Percentiles rank a stretch among this genome's conserved stretches.
Evolutionary conservation across 2,888 invertebrate species (phyloP).

Genomic region (Dicroscelio sp.): DNA sequence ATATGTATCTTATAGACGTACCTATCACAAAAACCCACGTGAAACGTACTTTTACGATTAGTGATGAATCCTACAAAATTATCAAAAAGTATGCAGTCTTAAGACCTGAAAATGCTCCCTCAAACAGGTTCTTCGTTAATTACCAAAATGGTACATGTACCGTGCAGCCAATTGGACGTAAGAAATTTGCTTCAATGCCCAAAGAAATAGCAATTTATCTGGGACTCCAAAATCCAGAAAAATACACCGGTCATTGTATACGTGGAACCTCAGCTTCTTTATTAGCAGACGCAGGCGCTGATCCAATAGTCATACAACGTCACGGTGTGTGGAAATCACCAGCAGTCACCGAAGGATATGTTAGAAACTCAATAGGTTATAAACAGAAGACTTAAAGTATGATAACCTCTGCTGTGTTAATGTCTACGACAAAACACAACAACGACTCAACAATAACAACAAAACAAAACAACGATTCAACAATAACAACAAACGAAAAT

Average conservation of each 20-base stretch:
- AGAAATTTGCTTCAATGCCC: conserved; percentile 80
- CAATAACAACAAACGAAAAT: no score
- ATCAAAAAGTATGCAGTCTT: conserved; percentile 53
- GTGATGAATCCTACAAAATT: conserved; percentile 30
- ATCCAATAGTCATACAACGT: conserved; percentile 63
- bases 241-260: conserved; percentile 78
- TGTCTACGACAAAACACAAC: not conserved
- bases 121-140: conserved; percentile 67
- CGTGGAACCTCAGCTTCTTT: conserved; percentile 77
- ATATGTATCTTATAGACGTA: conserved; percentile 53
- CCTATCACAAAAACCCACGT: conserved; percentile 53
- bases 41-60: conserved; percentile 57
- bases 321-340: conserved; percentile 67
- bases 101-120: conserved; percentile 47
- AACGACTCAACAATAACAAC: no score
- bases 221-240: conserved; percentile 72
- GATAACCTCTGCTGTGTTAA: conserved; percentile 37
- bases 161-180: conserved; percentile 73
- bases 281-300: conserved; percentile 74
- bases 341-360: conserved; percentile 56
- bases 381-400: conserved; percentile 39
- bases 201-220: conserved; percentile 80
- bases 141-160: conserved; percentile 81
- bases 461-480: no score
- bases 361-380: conserved; percentile 43